A percentile compares a stretch with the other conserved stretches of the same genome.
Evolutionary conservation across 2,113 vertebrate genomes (phyloP).

Genomic region (Tauraco erythrolophus): DNA sequence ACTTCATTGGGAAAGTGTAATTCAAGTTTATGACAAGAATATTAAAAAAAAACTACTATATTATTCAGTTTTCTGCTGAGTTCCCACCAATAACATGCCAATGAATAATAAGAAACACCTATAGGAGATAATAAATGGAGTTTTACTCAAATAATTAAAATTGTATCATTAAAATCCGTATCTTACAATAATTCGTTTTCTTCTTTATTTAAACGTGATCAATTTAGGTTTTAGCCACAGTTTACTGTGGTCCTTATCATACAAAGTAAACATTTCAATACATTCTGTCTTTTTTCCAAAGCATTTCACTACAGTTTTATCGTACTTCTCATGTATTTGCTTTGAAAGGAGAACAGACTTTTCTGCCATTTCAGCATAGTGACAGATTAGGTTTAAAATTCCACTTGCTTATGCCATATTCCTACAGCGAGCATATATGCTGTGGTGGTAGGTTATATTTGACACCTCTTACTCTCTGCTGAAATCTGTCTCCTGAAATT

Average conservation of each 20-base stretch:
- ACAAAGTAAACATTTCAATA: neutral
- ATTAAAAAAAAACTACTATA: neutral
- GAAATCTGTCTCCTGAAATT: neutral
- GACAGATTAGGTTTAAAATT: neutral
- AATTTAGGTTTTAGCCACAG: neutral
- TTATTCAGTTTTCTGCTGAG: neutral
- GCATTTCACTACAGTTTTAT: neutral
- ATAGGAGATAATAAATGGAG: neutral
- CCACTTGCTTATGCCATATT: neutral
- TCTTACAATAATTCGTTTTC: neutral
- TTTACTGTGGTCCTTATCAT: neutral
- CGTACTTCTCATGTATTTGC: neutral
- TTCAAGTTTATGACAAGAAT: neutral
- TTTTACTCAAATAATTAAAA: neutral
- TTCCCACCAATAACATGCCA: neutral
- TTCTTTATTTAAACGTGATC: neutral
- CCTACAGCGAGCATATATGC: neutral
- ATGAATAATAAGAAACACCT: neutral
- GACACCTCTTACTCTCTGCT: neutral
- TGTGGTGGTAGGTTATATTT: neutral
- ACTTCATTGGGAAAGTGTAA: neutral
- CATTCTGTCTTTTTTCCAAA: neutral
- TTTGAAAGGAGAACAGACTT: neutral
- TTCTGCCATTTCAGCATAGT: accelerated
- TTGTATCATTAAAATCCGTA: neutral